Evolutionary conservation across 1,140 invertebrate genomes (phyloP), one percentile per base, ranked within the genome.

Genomic region (Linepithema humile): DNA sequence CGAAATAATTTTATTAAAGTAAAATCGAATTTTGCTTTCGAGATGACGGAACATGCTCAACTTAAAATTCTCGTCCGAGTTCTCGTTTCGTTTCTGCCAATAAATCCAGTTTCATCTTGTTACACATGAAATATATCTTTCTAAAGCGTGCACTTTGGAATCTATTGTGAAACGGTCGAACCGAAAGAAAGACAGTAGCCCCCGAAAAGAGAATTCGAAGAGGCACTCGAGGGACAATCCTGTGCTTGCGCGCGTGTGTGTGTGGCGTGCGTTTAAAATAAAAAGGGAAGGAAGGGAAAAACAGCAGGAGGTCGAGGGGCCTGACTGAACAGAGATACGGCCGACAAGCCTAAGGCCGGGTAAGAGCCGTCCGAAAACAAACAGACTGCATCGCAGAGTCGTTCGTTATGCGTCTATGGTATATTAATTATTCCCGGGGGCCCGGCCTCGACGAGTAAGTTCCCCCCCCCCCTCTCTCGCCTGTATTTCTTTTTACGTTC

Each of bases 361-460:
- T 85, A 86, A 85, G 78, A 82, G 85, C 77, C 82, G 77, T 85
- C 91, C 90, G 90, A 92, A 93, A 93, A 93, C 91, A 93, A 93
- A 92, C 92, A 90, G 82, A 90, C 86, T 89, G 89, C 86, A 85
- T 85, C 86, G 83, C 78, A 69, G 83, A 87, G 89, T 87, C 89
- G 90, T 92, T 92, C 91, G 91, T 92, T 92, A 92, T 92, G 88
- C 88, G 90, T 91, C 88, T 90, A 72, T 85, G 91, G 92, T 91
- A 92, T 92, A 92, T 92, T 92, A 92, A 92, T 92, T 92, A 92
- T 92, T 92, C 89, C 85, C 83, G 85, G 88, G 88, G 83, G 60
- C 74, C 29, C 60, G 15, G 35, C 26, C 55, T 85, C 73, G 74
- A n/a, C 60, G 62, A 45, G 43, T 15, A 9, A 55, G 12, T 20